Evolutionary conservation across 2,888 invertebrate genomes (phyloP).

Genomic region (Agrilus biguttatus): DNA sequence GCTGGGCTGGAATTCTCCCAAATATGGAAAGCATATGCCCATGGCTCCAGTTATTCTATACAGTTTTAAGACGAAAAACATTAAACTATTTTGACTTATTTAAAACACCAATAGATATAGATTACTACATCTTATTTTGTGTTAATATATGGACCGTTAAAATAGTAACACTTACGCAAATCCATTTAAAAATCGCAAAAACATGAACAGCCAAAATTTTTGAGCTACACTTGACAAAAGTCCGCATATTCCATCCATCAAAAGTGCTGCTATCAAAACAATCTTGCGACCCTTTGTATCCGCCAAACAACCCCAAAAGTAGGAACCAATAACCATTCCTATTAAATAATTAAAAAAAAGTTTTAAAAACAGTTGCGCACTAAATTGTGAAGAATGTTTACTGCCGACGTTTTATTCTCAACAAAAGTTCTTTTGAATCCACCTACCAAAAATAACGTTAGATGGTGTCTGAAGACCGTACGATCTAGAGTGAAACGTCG

Average conservation of each 20-base stretch:
- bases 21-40: conserved; percentile 70
- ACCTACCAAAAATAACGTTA: too few relatives aligned
- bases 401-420: too few relatives aligned
- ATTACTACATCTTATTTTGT: too few relatives aligned
- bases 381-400: too few relatives aligned
- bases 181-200: conserved; percentile 61
- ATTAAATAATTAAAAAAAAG: conserved; percentile 3
- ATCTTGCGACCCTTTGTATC: conserved; percentile 68
- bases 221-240: conserved; percentile 60
- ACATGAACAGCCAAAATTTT: conserved; percentile 55
- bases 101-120: too few relatives aligned
- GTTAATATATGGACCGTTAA: too few relatives aligned
- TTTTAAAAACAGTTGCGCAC: too few relatives aligned
- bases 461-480: too few relatives aligned
- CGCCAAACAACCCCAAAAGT: conserved; percentile 74
- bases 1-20: conserved; percentile 69
- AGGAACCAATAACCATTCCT: conserved; percentile 74
- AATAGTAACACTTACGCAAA: conserved; percentile 50
- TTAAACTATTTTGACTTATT: too few relatives aligned
- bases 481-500: too few relatives aligned
- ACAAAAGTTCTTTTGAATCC: too few relatives aligned
- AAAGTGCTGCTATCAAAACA: conserved; percentile 55
- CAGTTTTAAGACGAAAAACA: conserved; percentile 5
- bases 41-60: conserved; percentile 71
- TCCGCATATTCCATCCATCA: conserved; percentile 60